Percentiles rank a stretch among this genome's conserved stretches.
phyloP scores from a whole-genome alignment of 2,113 vertebrate species.

The Hippocampus abdominalis region DNA sequence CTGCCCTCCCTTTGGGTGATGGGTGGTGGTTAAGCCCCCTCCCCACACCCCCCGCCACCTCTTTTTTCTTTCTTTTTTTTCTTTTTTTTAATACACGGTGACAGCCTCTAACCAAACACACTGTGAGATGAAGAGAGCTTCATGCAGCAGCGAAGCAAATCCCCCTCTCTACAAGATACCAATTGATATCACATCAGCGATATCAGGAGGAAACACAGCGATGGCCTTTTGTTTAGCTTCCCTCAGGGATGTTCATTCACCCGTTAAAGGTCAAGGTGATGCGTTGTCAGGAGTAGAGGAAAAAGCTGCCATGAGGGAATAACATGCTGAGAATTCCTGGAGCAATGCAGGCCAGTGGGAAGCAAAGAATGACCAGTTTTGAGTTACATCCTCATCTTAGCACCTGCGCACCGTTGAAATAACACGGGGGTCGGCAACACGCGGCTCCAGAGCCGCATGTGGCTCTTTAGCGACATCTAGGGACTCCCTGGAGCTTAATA shows the following conservation, averaged over 20 bases:
- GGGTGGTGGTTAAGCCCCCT: slow-evolving; percentile 8
- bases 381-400: slow-evolving; percentile 11
- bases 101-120: slow-evolving; percentile 33
- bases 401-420: background rate
- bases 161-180: slow-evolving; percentile 41
- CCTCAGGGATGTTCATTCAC: slow-evolving; percentile 49
- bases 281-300: slow-evolving; percentile 39
- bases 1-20: slow-evolving; percentile 40
- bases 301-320: slow-evolving; percentile 21
- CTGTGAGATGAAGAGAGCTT: slow-evolving; percentile 10
- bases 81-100: slow-evolving; percentile 22
- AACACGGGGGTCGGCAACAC: no score
- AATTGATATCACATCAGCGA: slow-evolving; percentile 59
- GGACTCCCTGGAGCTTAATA: no score
- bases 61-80: background rate
- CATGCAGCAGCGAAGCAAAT: slow-evolving; percentile 29
- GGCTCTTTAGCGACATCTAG: no score
- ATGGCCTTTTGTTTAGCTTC: slow-evolving; percentile 49
- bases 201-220: slow-evolving; percentile 40
- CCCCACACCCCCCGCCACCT: slow-evolving; percentile 11
- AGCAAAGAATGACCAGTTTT: slow-evolving; percentile 23
- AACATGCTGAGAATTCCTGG: background rate
- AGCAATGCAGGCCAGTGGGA: background rate
- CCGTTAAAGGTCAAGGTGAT: slow-evolving; percentile 55
- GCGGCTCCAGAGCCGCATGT: no score